Percentiles rank a stretch among this genome's conserved stretches.
Evolutionary conservation across 2,113 vertebrate genomes (phyloP).

Genomic region (Larimichthys polyactis): DNA sequence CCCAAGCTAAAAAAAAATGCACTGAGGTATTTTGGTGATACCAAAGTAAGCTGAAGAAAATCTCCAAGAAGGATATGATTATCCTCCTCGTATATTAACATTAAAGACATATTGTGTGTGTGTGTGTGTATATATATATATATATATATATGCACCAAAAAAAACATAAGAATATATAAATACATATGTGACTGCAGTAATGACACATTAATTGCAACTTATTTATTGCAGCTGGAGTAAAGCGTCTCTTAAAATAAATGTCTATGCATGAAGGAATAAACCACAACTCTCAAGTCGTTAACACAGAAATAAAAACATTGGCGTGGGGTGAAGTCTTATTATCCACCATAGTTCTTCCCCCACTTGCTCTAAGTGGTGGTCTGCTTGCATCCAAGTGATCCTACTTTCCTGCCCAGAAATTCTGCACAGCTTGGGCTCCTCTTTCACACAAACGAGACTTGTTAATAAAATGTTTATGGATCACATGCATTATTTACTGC

Average conservation of each 20-base stretch:
- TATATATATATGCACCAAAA: neutral
- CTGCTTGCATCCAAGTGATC: neutral
- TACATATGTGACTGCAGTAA: neutral
- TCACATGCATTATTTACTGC: neutral
- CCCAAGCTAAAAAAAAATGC: no score
- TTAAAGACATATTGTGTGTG: neutral
- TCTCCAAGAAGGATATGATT: no score
- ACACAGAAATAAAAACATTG: neutral
- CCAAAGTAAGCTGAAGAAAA: no score
- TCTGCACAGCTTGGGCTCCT: neutral
- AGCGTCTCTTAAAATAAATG: neutral
- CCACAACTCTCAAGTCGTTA: neutral
- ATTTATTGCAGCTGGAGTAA: neutral
- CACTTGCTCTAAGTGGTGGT: neutral
- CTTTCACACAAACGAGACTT: neutral
- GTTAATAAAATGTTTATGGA: neutral
- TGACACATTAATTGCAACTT: neutral
- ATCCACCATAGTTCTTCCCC: neutral
- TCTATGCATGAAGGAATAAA: neutral
- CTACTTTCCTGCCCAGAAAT: neutral
- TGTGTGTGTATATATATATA: no score
- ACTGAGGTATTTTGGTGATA: no score
- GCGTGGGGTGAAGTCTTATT: neutral
- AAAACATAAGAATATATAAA: neutral
- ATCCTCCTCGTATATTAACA: no score